phyloP scores from a whole-genome alignment of 2,888 invertebrate genomes.

The Drosophila eohydei region DNA sequence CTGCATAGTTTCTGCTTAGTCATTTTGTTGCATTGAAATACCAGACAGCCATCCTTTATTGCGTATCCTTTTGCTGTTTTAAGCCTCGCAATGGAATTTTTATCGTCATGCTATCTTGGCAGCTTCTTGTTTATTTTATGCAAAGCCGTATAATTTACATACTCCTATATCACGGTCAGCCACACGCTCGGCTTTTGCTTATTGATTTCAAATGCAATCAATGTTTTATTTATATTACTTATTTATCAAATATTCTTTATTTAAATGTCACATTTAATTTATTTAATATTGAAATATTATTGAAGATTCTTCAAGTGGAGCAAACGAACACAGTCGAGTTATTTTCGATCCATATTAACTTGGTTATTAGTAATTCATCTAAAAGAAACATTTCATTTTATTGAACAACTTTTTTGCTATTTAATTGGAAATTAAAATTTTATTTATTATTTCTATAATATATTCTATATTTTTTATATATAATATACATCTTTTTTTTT shows the following conservation, averaged over 20 bases:
- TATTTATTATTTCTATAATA: background rate
- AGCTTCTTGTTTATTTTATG: slow-evolving; percentile 31
- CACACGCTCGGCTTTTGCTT: background rate
- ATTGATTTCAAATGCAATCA: background rate
- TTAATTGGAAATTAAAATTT: slow-evolving; percentile 1
- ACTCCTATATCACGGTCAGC: background rate
- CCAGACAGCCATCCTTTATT: slow-evolving; percentile 19
- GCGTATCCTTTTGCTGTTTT: slow-evolving; percentile 39
- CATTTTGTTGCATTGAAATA: slow-evolving; percentile 26
- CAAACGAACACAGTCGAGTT: background rate
- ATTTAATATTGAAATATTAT: no score
- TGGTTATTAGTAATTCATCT: background rate
- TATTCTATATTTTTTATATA: no score
- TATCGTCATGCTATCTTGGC: slow-evolving; percentile 41
- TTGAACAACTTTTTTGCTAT: slow-evolving; percentile 12
- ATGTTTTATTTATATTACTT: background rate
- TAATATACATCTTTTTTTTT: background rate
- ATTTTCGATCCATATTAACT: background rate
- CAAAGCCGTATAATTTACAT: background rate
- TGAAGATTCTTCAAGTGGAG: background rate
- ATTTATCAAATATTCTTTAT: background rate
- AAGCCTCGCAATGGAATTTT: slow-evolving; percentile 50
- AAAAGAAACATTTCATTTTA: slow-evolving; percentile 3
- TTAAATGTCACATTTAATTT: background rate
- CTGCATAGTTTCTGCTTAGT: slow-evolving; percentile 50